Base-by-base conservation (phyloP, 2,113 vertebrate genomes). In the Opisthocomus hoazin region DNA sequence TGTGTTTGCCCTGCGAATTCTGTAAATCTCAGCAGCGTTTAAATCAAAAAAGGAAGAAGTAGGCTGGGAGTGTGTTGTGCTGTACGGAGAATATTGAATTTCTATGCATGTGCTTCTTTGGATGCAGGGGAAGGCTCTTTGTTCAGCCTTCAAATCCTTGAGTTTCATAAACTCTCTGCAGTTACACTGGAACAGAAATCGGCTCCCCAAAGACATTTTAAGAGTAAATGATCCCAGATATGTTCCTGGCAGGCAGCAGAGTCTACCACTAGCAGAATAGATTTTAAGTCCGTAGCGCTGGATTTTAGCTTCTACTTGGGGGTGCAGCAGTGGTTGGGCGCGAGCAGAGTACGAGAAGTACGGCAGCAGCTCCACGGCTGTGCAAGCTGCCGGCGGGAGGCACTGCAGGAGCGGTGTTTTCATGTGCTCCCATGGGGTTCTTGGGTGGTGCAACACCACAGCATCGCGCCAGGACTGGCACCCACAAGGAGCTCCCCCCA, bases 291-390 rank as follows among this genome's bases (percentile, higher is more conserved):
- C 4, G 0, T 15, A 3, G 66, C 6, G 27, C 76, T 71, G 71
- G 37, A 37, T 2, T 81, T 87, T 26, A 57, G 56, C 58, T 69
- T 11, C 14, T 21, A 1, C 34, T 34, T 12, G 9, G 41, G 54
- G 5, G 34, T n/a, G 69, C 2, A 43, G 64, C 81, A 18, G 30
- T 0, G n/a, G 37, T 0, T n/a, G 61, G 54, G 53, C 2, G 4
- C 0, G 12, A 80, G 81, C 2, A 3, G 4, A 46, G 5, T 6
- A 3, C 27, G 4, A 46, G 17, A 41, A 30, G 10, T 11, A 3
- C 1, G 3, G 43, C 71, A n/a, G 50, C 20, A 10, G 65, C 80
- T 74, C 69, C 34, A 5, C 0, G 1, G 36, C 30, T 41, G 29
- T 2, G 45, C 2, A 4, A 79, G 4, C 5, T 70, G 0, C 54